phyloP scores from a whole-genome alignment of 2,113 vertebrate genomes.

The Ammospiza nelsoni region DNA sequence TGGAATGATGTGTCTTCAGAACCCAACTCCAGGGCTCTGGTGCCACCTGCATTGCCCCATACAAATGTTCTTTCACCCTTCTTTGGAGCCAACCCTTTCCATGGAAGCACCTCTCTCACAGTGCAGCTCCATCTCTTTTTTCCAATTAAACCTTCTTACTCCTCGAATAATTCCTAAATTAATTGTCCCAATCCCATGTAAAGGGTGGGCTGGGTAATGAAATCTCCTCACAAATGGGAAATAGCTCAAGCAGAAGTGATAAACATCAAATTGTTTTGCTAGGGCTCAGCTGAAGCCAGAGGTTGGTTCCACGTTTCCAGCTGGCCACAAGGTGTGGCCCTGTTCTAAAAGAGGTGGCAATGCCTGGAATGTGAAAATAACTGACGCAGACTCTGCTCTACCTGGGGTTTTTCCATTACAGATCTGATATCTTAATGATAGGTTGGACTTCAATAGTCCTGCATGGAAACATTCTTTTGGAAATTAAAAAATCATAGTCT shows the following conservation, averaged over 20 bases:
- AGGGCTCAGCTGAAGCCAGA: background rate
- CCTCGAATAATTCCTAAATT: background rate
- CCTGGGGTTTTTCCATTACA: constrained; percentile 28
- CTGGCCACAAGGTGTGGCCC: constrained; percentile 15
- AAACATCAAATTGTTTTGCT: background rate
- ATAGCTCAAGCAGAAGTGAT: background rate
- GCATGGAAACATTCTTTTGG: constrained; percentile 4
- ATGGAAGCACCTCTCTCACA: background rate
- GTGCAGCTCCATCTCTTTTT: background rate
- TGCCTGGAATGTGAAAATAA: constrained; percentile 26
- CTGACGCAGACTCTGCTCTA: background rate
- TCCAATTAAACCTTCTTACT: background rate
- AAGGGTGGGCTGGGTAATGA: background rate
- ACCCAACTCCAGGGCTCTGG: background rate
- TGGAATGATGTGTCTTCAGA: background rate
- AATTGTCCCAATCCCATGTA: fast-evolving
- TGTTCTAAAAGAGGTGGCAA: background rate
- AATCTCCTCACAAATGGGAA: background rate
- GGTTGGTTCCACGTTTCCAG: background rate
- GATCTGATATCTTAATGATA: constrained; percentile 1
- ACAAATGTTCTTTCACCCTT: background rate
- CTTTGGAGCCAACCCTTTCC: background rate
- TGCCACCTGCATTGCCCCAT: background rate
- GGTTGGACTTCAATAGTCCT: background rate
- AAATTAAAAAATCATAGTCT: constrained; percentile 5